Percentiles rank a stretch among this genome's conserved stretches.
These are phyloP conservation scores for Etheostoma cragini DNA, from an alignment of 2,113 vertebrate genomes.

Conservation along the genomic window DNA sequence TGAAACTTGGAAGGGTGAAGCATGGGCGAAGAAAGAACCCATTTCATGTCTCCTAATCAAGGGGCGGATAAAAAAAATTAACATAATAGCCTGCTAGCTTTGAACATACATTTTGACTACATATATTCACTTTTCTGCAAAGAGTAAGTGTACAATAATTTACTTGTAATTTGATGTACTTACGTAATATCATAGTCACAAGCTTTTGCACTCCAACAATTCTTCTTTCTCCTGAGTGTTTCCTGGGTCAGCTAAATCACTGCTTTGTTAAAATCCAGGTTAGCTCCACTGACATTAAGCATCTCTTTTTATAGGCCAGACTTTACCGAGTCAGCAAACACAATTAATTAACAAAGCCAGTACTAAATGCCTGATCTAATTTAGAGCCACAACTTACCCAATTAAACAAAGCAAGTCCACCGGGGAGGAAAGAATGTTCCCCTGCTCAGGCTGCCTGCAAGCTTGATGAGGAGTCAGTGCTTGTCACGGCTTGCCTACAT, in stretches of 20 bases:
- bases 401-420: slow-evolving; percentile 50
- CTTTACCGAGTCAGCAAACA: slow-evolving; percentile 37
- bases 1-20: no score
- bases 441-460: slow-evolving; percentile 15
- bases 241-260: slow-evolving; percentile 39
- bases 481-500: slow-evolving; percentile 53
- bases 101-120: not conserved
- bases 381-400: slow-evolving; percentile 54
- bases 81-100: not conserved
- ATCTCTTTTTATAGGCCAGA: slow-evolving; percentile 42
- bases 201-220: not conserved
- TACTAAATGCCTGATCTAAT: slow-evolving; percentile 48
- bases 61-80: no score
- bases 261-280: slow-evolving; percentile 49
- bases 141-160: not conserved
- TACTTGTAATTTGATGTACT: not conserved
- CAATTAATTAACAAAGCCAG: slow-evolving; percentile 45
- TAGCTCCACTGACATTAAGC: slow-evolving; percentile 37
- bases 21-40: no score
- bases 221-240: slow-evolving; percentile 2
- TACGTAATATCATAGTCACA: not conserved
- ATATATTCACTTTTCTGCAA: not conserved
- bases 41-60: no score
- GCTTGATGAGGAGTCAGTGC: slow-evolving; percentile 42
- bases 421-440: slow-evolving; percentile 30